Conservation (phyloP, 2,797 vertebrate species). For the Cryptoblepharus egeriae region DNA sequence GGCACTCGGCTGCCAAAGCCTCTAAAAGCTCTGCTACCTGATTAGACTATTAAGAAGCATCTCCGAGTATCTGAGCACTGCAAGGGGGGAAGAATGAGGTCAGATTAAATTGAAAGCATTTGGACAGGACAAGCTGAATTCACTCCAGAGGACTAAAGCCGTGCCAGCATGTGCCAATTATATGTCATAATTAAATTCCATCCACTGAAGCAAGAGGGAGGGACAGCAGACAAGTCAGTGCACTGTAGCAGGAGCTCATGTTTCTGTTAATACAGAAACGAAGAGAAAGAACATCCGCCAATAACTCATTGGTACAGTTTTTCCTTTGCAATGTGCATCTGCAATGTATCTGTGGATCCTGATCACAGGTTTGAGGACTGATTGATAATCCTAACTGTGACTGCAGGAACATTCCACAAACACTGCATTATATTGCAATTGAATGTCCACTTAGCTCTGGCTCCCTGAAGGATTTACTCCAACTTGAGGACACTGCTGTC, state of each 20-base stretch:
- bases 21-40: constrained; percentile 69
- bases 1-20: constrained; percentile 56
- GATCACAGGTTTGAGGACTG: too few relatives aligned
- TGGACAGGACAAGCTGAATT: constrained; percentile 39
- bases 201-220: constrained; percentile 32
- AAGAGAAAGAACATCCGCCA: too few relatives aligned
- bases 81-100: constrained; percentile 62
- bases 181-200: constrained; percentile 57
- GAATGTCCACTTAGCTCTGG: too few relatives aligned
- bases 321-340: neutral
- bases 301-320: neutral
- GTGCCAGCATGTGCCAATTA: constrained; percentile 46
- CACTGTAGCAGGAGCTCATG: neutral
- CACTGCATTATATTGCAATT: too few relatives aligned
- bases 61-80: constrained; percentile 52
- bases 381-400: too few relatives aligned
- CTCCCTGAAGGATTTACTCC: too few relatives aligned
- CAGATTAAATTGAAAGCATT: constrained; percentile 67
- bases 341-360: too few relatives aligned
- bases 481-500: too few relatives aligned
- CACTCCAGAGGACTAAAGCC: constrained; percentile 36
- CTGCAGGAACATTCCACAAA: too few relatives aligned
- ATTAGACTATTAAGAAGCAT: constrained; percentile 65
- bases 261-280: neutral
- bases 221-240: constrained; percentile 16